A percentile compares a stretch with the other conserved stretches of the same genome.
phyloP scores from a whole-genome alignment of 2,888 invertebrate species.

The Leucoptera coffeella region DNA sequence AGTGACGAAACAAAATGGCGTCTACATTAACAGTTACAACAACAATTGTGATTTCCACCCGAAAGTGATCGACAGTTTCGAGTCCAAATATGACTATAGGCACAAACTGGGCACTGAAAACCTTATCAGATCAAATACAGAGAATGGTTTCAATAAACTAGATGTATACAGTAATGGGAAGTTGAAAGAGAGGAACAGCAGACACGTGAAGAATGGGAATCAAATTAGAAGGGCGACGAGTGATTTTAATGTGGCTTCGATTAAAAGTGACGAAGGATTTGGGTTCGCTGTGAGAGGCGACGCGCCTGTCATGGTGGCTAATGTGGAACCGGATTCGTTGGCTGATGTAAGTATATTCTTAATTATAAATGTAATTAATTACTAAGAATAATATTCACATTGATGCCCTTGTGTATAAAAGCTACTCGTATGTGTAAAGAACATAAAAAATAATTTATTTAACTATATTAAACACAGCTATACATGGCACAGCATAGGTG shows the following conservation, averaged over 20 bases:
- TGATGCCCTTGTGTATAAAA: no score
- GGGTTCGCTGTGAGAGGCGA: constrained; percentile 92
- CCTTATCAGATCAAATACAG: constrained; percentile 8
- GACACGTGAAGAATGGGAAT: constrained; percentile 11
- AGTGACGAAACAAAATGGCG: constrained; percentile 40
- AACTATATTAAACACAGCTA: no score
- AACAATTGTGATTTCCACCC: constrained; percentile 28
- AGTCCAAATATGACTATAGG: constrained; percentile 19
- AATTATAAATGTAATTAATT: no score
- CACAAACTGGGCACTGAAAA: constrained; percentile 9
- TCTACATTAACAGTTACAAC: constrained; percentile 35
- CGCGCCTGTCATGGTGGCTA: constrained; percentile 87
- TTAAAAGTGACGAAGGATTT: constrained; percentile 59
- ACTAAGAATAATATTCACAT: no score
- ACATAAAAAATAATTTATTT: no score
- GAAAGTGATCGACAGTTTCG: constrained; percentile 26
- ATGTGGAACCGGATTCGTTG: constrained; percentile 82
- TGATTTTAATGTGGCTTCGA: constrained; percentile 29
- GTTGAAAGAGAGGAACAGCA: constrained; percentile 12
- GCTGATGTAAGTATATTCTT: constrained; percentile 72
- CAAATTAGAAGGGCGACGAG: constrained; percentile 35
- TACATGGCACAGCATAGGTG: no score
- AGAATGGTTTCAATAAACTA: constrained; percentile 6
- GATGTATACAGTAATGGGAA: constrained; percentile 11
- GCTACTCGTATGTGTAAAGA: no score